A percentile compares a stretch with the other conserved stretches of the same genome.
phyloP scores from a whole-genome alignment of 2,888 invertebrate species.

The Sesia bembeciformis region DNA sequence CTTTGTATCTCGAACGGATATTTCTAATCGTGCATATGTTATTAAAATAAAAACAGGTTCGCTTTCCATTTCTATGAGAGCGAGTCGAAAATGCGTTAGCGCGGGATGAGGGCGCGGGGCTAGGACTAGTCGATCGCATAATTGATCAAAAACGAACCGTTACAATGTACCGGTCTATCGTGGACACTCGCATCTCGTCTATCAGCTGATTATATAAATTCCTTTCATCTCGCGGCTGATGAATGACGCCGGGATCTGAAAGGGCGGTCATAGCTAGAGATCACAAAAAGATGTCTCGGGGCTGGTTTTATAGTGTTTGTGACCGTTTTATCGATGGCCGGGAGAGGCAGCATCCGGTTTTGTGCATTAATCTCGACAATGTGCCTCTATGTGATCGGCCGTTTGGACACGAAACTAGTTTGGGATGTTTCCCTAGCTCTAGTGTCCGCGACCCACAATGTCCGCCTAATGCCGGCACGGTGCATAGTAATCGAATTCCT shows the following conservation, averaged over 20 bases:
- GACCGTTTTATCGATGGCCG: conserved; percentile 55
- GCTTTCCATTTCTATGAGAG: conserved; percentile 60
- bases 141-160: conserved; percentile 62
- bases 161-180: conserved; percentile 20
- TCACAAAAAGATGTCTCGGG: conserved; percentile 51
- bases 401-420: conserved; percentile 64
- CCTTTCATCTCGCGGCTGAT: conserved; percentile 54
- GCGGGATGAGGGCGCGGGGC: conserved; percentile 20
- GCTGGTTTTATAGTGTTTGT: conserved; percentile 53
- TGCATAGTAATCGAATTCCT: conserved; percentile 66
- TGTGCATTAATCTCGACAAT: conserved; percentile 63
- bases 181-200: conserved; percentile 18
- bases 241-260: conserved; percentile 47
- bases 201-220: conserved; percentile 59
- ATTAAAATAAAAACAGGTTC: conserved; percentile 58
- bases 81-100: conserved; percentile 41
- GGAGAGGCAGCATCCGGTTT: conserved; percentile 69
- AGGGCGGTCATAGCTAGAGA: conserved; percentile 51
- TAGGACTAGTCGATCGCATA: conserved; percentile 40
- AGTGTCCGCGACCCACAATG: conserved; percentile 26
- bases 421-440: conserved; percentile 45
- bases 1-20: conserved; percentile 32
- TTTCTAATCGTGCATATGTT: conserved; percentile 22
- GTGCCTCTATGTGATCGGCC: conserved; percentile 50
- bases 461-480: conserved; percentile 27